These are phyloP conservation scores for Ophion ventricosus DNA, from an alignment of 2,888 invertebrate species.

Conservation along the genomic window DNA sequence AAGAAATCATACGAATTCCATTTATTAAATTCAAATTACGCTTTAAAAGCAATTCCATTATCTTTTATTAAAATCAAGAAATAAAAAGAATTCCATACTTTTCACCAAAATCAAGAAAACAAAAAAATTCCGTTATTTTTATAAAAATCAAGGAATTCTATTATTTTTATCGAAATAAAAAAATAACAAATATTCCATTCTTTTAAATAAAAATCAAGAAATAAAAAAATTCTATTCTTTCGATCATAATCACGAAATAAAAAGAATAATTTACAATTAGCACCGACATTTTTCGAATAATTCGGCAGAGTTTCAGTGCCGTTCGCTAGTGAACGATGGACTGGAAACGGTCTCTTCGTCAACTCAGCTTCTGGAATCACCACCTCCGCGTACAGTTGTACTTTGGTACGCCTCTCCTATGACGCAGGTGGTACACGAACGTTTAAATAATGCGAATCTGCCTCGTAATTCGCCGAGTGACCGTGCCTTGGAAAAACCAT, in stretches of 20 bases:
- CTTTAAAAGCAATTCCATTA: no score
- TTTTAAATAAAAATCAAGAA: no score
- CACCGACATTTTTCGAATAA: not conserved
- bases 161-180: not conserved
- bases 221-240: not conserved
- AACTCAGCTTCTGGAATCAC: conserved; percentile 6
- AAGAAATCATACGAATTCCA: not conserved
- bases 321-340: not conserved
- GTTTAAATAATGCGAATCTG: conserved; percentile 58
- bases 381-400: conserved; percentile 11
- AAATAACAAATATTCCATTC: not conserved
- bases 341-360: not conserved
- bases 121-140: not conserved
- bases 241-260: not conserved
- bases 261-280: not conserved
- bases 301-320: conserved; percentile 3
- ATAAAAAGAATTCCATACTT: not conserved
- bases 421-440: conserved; percentile 55
- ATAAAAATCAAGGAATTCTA: not conserved
- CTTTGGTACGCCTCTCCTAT: conserved; percentile 21
- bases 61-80: not conserved
- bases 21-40: not conserved
- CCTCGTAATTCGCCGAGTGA: conserved; percentile 59
- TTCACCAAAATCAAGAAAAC: not conserved
- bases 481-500: conserved; percentile 59